phyloP scores from a whole-genome alignment of 1,140 invertebrate species.

The Tigriopus japonicus region DNA sequence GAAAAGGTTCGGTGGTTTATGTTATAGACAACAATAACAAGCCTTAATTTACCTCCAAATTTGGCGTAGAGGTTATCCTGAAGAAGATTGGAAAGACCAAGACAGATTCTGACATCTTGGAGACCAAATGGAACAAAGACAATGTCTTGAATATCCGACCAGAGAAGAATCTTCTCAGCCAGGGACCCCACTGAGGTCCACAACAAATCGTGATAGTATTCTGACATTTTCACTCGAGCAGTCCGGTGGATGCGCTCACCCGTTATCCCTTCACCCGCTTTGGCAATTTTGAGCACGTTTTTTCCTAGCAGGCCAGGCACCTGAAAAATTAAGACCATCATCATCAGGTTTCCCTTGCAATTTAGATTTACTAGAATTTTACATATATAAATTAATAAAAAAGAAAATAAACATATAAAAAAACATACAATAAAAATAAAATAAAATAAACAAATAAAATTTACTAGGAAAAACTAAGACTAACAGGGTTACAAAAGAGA shows the following conservation, averaged over 20 bases:
- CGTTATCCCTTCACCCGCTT: neutral
- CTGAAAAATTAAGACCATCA: neutral
- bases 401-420: neutral
- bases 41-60: neutral
- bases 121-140: neutral
- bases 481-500: too few relatives aligned
- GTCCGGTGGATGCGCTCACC: neutral
- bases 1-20: neutral
- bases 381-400: too few relatives aligned
- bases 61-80: neutral
- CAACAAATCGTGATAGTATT: constrained; percentile 5
- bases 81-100: neutral
- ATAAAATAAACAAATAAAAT: too few relatives aligned
- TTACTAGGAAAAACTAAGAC: too few relatives aligned
- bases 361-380: neutral
- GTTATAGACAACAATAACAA: neutral
- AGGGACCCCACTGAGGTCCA: neutral
- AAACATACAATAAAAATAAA: neutral
- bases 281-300: neutral
- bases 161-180: neutral
- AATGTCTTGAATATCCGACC: neutral
- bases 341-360: neutral
- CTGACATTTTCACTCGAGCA: neutral
- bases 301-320: neutral
- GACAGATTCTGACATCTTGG: constrained; percentile 1